phyloP scores from a whole-genome alignment of 1,140 invertebrate species.

The Penaeus chinensis region DNA sequence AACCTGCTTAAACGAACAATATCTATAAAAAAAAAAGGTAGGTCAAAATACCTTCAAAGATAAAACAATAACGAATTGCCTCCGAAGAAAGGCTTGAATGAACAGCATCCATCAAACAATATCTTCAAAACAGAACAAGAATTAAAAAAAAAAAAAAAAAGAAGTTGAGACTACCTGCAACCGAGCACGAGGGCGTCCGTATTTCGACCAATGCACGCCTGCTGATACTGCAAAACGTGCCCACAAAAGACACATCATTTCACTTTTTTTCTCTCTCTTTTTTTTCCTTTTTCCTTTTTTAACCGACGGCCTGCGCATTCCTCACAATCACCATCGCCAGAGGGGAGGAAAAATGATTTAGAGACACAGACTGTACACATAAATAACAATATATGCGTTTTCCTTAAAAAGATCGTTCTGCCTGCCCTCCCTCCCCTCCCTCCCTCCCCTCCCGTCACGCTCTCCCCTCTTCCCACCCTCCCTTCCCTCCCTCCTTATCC shows the following conservation, averaged over 20 bases:
- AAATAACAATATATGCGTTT: slow-evolving; percentile 51
- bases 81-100: no score
- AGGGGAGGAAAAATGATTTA: not conserved
- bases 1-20: no score
- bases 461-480: not conserved
- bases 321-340: slow-evolving; percentile 30
- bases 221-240: slow-evolving; percentile 28
- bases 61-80: no score
- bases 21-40: no score
- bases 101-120: no score
- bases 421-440: not conserved
- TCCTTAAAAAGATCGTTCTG: no score
- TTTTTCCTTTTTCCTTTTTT: slow-evolving; percentile 10
- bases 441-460: slow-evolving; percentile 1
- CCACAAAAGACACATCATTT: slow-evolving; percentile 10
- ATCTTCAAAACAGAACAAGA: no score
- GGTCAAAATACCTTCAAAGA: no score
- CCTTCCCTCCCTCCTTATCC: not conserved
- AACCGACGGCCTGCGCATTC: slow-evolving; percentile 3
- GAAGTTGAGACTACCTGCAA: no score
- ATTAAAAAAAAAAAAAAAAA: no score
- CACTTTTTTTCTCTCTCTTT: not conserved
- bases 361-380: slow-evolving; percentile 32
- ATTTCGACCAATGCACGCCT: not conserved
- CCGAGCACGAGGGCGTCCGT: no score